These are phyloP conservation scores for Linhomoeus sp. DNA, from an alignment of 2,888 invertebrate species.

Conservation along the genomic window DNA sequence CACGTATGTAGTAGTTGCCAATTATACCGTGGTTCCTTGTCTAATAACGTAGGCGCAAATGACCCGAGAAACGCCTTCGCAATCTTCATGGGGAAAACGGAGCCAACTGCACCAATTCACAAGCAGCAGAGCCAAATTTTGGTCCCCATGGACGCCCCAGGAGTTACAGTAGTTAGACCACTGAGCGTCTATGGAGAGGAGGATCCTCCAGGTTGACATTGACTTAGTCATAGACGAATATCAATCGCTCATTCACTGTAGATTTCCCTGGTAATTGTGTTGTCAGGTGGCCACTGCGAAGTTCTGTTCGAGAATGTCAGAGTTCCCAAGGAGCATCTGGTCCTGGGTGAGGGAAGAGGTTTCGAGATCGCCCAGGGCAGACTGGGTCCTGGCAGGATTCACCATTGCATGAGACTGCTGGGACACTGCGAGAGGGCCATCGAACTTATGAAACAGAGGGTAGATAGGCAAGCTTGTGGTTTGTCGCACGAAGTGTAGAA, in stretches of 20 bases:
- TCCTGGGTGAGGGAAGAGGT: slow-evolving; percentile 35
- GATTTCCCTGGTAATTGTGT: too few relatives aligned
- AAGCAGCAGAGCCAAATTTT: slow-evolving; percentile 34
- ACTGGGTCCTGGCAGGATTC: slow-evolving; percentile 34
- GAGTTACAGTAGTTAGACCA: slow-evolving; percentile 30
- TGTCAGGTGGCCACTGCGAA: slow-evolving; percentile 33
- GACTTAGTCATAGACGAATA: too few relatives aligned
- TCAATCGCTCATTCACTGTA: too few relatives aligned
- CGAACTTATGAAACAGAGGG: slow-evolving; percentile 26
- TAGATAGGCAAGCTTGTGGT: slow-evolving; percentile 18
- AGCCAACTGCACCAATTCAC: slow-evolving; percentile 23
- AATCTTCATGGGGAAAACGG: slow-evolving; percentile 35
- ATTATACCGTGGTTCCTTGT: too few relatives aligned
- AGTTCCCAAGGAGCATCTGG: slow-evolving; percentile 30
- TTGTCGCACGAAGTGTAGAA: not conserved
- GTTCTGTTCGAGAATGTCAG: slow-evolving; percentile 33
- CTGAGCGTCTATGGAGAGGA: slow-evolving; percentile 31
- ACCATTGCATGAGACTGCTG: slow-evolving; percentile 35
- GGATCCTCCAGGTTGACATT: slow-evolving; percentile 30
- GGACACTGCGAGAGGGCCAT: slow-evolving; percentile 32
- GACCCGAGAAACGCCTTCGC: slow-evolving; percentile 32
- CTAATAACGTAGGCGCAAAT: too few relatives aligned
- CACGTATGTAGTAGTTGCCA: too few relatives aligned
- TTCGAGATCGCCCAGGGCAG: slow-evolving; percentile 37
- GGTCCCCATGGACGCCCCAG: slow-evolving; percentile 34